Percentiles rank a stretch among this genome's conserved stretches.
These are phyloP conservation scores for Lasioglossum leucozonium DNA, from an alignment of 2,888 invertebrate genomes.

Conservation along the genomic window DNA sequence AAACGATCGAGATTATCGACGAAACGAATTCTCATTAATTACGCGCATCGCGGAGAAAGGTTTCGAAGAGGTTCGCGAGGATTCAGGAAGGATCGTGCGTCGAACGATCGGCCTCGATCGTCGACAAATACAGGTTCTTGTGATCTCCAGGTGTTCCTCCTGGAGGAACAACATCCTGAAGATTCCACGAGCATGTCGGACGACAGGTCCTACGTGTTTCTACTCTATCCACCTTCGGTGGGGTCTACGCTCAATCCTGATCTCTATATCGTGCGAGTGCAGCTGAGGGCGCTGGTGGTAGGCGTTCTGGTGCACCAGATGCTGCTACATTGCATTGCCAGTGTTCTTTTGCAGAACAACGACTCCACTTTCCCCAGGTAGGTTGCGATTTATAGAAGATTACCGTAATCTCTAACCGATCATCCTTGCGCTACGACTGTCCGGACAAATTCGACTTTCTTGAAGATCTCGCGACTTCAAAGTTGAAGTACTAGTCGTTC, in stretches of 20 bases:
- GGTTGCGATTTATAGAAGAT: neutral
- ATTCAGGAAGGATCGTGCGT: conserved; percentile 56
- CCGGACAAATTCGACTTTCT: neutral
- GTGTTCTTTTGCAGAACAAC: conserved; percentile 92
- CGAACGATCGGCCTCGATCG: neutral
- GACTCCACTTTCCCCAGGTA: conserved; percentile 88
- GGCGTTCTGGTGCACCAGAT: conserved; percentile 97
- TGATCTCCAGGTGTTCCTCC: conserved; percentile 86
- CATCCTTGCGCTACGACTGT: neutral
- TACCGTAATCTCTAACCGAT: neutral
- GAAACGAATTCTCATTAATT: neutral
- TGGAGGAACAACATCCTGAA: conserved; percentile 86
- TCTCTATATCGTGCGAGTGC: conserved; percentile 92
- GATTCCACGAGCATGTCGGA: conserved; percentile 86
- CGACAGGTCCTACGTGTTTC: conserved; percentile 95
- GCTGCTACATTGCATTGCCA: conserved; percentile 95
- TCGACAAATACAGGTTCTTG: conserved; percentile 10
- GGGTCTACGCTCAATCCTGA: conserved; percentile 90
- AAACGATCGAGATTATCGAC: neutral
- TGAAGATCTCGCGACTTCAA: too few species aligned
- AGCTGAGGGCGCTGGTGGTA: conserved; percentile 94
- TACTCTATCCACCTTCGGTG: conserved; percentile 92
- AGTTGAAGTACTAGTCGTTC: too few species aligned
- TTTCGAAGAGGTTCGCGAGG: conserved; percentile 22
- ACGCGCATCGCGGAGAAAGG: neutral